Percentiles rank a stretch among this genome's conserved stretches.
These are phyloP conservation scores for Saimiri boliviensis DNA, from an alignment of 2,113 vertebrate genomes.

Conservation along the genomic window DNA sequence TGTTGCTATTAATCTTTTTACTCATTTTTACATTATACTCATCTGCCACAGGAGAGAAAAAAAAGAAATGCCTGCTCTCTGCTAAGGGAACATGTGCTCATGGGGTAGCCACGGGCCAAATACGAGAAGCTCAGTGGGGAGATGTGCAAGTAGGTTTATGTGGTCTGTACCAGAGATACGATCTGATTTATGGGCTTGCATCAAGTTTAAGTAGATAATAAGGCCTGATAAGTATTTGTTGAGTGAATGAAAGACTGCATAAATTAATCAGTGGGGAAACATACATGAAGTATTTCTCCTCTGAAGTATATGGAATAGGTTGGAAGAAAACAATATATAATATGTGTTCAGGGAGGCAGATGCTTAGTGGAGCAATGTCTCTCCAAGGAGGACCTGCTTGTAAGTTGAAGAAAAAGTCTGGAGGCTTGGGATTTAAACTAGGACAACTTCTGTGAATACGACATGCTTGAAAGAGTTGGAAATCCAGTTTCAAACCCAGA, in stretches of 20 bases:
- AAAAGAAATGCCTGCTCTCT: not conserved
- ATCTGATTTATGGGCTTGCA: not conserved
- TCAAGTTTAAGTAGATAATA: not conserved
- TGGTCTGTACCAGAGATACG: not conserved
- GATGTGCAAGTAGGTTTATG: not conserved
- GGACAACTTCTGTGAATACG: not conserved
- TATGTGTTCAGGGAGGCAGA: not conserved
- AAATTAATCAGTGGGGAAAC: not conserved
- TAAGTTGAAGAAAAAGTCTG: not conserved
- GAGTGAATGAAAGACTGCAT: not conserved
- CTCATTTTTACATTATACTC: conserved; percentile 4
- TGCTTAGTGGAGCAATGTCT: not conserved
- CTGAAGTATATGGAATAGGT: not conserved
- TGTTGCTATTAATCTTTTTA: not conserved
- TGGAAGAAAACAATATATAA: not conserved
- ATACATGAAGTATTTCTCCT: not conserved
- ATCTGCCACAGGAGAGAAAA: not conserved
- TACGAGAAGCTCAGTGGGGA: not conserved
- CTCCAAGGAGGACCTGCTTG: not conserved
- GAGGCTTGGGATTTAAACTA: not conserved
- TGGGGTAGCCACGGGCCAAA: not conserved
- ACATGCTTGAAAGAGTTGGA: not conserved
- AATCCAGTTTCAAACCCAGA: not conserved
- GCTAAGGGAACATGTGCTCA: not conserved
- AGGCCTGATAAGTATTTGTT: not conserved